Evolutionary conservation across 2,113 vertebrate species (phyloP).

Genomic region (Aptenodytes forsteri): DNA sequence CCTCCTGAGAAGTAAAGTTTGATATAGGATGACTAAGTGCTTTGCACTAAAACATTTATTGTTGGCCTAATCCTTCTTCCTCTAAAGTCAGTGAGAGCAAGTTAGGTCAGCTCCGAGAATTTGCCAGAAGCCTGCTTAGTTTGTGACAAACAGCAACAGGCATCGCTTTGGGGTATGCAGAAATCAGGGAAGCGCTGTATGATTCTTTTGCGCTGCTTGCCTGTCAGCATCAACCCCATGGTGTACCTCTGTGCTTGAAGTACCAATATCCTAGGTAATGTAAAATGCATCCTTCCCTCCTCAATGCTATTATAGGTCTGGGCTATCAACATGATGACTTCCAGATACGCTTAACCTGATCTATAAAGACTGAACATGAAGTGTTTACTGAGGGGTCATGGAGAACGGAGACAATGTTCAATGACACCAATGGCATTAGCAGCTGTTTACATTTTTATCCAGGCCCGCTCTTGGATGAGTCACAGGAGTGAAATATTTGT

Average conservation of each 20-base stretch:
- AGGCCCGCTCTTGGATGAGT: conserved; percentile 79
- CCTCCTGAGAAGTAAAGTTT: background rate
- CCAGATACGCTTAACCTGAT: background rate
- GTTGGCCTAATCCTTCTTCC: background rate
- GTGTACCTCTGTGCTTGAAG: background rate
- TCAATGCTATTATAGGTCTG: background rate
- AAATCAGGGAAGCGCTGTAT: background rate
- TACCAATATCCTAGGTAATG: background rate
- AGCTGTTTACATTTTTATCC: conserved; percentile 83
- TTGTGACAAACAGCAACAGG: background rate
- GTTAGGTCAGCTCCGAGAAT: background rate
- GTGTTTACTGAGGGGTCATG: background rate
- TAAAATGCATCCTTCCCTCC: background rate
- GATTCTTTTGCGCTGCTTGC: background rate
- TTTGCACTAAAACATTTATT: background rate
- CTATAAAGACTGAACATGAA: background rate
- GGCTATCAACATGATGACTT: background rate
- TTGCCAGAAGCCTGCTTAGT: background rate
- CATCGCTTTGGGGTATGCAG: background rate
- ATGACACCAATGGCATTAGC: background rate
- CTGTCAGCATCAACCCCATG: background rate
- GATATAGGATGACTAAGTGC: background rate
- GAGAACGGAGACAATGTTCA: background rate
- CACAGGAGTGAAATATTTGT: conserved; percentile 81
- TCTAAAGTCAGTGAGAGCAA: background rate